These are phyloP conservation scores for Procavia capensis DNA, from an alignment of 2,113 vertebrate genomes.

Conservation along the genomic window DNA sequence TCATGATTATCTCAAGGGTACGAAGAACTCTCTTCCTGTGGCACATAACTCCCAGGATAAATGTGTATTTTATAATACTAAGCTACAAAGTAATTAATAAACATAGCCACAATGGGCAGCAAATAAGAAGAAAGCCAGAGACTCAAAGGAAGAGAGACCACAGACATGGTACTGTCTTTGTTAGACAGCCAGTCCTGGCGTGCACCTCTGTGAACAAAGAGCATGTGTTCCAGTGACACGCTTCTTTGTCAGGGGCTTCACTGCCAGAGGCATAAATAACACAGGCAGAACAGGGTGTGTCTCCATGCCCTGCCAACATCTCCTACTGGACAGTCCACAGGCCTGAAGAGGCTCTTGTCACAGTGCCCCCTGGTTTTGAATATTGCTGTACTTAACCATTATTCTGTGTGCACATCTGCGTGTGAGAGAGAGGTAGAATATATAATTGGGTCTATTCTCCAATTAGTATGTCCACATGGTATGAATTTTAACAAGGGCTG, in stretches of 20 bases:
- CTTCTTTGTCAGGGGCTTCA: slow-evolving; percentile 81
- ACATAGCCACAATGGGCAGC: slow-evolving; percentile 67
- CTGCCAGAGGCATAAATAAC: slow-evolving; percentile 81
- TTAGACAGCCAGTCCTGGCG: slow-evolving; percentile 74
- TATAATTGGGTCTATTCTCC: not conserved
- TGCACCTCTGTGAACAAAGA: slow-evolving; percentile 82
- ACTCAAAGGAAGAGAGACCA: slow-evolving; percentile 56
- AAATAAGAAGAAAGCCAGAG: slow-evolving; percentile 65
- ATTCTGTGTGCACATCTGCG: slow-evolving; percentile 19
- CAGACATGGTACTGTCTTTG: slow-evolving; percentile 75
- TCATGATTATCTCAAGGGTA: not conserved
- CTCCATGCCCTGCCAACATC: slow-evolving; percentile 61
- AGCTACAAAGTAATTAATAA: slow-evolving; percentile 74
- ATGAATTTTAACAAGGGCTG: not conserved
- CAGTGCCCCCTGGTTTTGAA: slow-evolving; percentile 38
- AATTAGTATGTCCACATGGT: not conserved
- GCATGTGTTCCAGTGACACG: slow-evolving; percentile 82
- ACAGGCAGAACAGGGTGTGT: slow-evolving; percentile 79
- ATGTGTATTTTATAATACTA: slow-evolving; percentile 55
- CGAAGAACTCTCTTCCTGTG: slow-evolving; percentile 2
- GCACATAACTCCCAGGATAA: slow-evolving; percentile 33
- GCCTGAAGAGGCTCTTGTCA: slow-evolving; percentile 69
- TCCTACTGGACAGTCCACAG: slow-evolving; percentile 37
- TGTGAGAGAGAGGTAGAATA: slow-evolving; percentile 20
- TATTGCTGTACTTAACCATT: slow-evolving; percentile 44